These are phyloP conservation scores for Corbicula japonica DNA, from an alignment of 2,888 invertebrate genomes.

Conservation along the genomic window DNA sequence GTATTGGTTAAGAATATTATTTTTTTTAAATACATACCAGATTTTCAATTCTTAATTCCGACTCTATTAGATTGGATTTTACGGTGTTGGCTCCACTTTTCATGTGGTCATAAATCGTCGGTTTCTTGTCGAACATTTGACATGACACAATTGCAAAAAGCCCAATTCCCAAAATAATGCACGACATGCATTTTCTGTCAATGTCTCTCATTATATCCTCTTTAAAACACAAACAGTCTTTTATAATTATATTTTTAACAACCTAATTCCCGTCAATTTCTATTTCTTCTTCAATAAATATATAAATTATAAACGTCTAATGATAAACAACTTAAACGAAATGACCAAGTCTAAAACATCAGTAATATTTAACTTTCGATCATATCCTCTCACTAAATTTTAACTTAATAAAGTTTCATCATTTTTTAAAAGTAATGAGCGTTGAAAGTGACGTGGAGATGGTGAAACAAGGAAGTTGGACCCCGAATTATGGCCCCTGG, in stretches of 20 bases:
- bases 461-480: slow-evolving; percentile 26
- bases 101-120: slow-evolving; percentile 64
- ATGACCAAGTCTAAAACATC: too few species aligned
- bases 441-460: slow-evolving; percentile 33
- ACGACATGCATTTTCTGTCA: slow-evolving; percentile 49
- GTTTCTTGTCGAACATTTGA: slow-evolving; percentile 65
- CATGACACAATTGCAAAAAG: slow-evolving; percentile 50
- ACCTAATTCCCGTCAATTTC: too few species aligned
- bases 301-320: too few species aligned
- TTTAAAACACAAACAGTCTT: background rate
- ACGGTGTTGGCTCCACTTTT: slow-evolving; percentile 63
- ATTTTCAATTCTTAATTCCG: slow-evolving; percentile 58
- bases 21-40: slow-evolving; percentile 43
- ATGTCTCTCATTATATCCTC: slow-evolving; percentile 30
- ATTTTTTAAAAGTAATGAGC: too few species aligned
- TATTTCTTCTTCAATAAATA: too few species aligned
- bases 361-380: too few species aligned
- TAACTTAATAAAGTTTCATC: too few species aligned
- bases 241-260: too few species aligned
- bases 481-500: slow-evolving; percentile 10
- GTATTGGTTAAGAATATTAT: too few species aligned
- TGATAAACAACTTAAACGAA: too few species aligned
- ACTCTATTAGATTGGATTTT: slow-evolving; percentile 58
- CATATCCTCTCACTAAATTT: too few species aligned
- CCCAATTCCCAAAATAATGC: slow-evolving; percentile 18